Conservation (phyloP, 2,888 invertebrate species). For the Drosophila niveifrons region DNA sequence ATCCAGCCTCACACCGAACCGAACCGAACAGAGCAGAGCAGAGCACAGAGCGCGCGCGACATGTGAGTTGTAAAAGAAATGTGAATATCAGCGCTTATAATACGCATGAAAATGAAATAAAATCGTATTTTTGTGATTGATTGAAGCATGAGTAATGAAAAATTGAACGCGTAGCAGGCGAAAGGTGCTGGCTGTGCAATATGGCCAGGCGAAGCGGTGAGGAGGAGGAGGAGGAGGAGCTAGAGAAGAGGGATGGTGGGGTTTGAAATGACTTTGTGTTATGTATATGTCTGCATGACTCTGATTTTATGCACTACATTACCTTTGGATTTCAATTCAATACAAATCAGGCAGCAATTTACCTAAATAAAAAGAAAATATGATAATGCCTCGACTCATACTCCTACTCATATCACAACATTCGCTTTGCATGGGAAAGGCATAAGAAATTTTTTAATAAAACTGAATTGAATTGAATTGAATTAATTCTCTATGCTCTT, state of each 20-base stretch:
- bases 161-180: conserved; percentile 71
- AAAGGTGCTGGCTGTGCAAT: conserved; percentile 49
- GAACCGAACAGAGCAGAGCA: too few relatives aligned
- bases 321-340: conserved; percentile 78
- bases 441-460: conserved; percentile 45
- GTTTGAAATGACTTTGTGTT: conserved; percentile 50
- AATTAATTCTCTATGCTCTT: conserved; percentile 56
- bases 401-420: not conserved
- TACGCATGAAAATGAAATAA: conserved; percentile 82
- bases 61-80: conserved; percentile 72
- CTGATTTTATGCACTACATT: conserved; percentile 82
- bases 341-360: conserved; percentile 78
- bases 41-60: conserved; percentile 43
- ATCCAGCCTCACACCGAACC: conserved; percentile 18
- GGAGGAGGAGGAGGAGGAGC: not conserved
- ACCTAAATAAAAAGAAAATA: conserved; percentile 58
- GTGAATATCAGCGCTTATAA: conserved; percentile 76
- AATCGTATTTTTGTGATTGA: conserved; percentile 82
- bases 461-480: conserved; percentile 66
- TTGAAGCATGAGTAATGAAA: conserved; percentile 83
- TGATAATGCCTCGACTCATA: conserved; percentile 40
- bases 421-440: conserved; percentile 18
- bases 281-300: conserved; percentile 78
- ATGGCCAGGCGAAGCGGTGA: not conserved
- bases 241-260: not conserved